Percentiles rank a stretch among this genome's conserved stretches.
Evolutionary conservation across 1,140 invertebrate species (phyloP).

Genomic region (Macrobrachium nipponense): DNA sequence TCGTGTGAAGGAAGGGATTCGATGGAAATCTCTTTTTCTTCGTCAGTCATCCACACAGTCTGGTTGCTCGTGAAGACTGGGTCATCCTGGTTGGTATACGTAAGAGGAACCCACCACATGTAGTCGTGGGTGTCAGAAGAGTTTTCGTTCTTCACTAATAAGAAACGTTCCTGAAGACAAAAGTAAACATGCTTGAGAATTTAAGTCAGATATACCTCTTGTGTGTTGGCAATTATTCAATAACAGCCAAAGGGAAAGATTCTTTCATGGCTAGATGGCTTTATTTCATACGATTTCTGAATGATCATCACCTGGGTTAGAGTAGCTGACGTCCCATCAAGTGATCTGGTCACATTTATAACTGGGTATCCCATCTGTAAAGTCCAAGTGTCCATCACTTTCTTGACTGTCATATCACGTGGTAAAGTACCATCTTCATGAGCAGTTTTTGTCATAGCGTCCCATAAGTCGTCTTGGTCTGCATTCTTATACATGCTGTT

Average conservation of each 20-base stretch:
- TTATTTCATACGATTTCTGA: too few relatives aligned
- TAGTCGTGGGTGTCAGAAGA: slow-evolving; percentile 7
- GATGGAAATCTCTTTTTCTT: slow-evolving; percentile 8
- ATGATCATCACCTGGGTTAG: too few relatives aligned
- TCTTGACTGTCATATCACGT: too few relatives aligned
- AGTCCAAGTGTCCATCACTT: too few relatives aligned
- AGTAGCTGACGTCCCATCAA: too few relatives aligned
- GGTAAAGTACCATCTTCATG: too few relatives aligned
- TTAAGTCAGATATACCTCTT: not conserved
- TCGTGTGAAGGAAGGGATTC: slow-evolving; percentile 10
- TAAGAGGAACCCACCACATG: slow-evolving; percentile 63
- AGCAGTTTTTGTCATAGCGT: too few relatives aligned
- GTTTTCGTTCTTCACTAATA: slow-evolving; percentile 21
- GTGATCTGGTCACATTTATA: too few relatives aligned
- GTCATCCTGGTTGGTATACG: slow-evolving; percentile 33
- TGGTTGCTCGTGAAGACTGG: slow-evolving; percentile 29
- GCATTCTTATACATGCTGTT: too few relatives aligned
- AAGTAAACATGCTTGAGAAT: too few relatives aligned
- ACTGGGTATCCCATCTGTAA: not conserved
- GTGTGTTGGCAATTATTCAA: not conserved
- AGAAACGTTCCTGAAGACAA: slow-evolving; percentile 37
- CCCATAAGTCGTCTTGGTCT: too few relatives aligned
- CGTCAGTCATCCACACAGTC: slow-evolving; percentile 38
- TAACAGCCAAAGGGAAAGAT: not conserved
- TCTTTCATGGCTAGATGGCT: not conserved